A percentile compares a stretch with the other conserved stretches of the same genome.
Conservation (phyloP, 2,797 vertebrate species). For the Clarias platycephalus region DNA sequence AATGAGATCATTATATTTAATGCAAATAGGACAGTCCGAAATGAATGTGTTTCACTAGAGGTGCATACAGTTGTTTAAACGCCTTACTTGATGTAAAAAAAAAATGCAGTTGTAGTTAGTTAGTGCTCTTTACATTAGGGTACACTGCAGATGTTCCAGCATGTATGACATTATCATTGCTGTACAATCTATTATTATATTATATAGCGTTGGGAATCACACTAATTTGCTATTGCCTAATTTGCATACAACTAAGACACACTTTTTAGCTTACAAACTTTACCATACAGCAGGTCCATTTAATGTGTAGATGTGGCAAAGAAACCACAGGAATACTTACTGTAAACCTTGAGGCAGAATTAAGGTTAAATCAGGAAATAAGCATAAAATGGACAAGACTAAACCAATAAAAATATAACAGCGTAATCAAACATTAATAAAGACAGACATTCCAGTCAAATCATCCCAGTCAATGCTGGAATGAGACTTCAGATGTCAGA, state of each 20-base stretch:
- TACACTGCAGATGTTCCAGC: neutral
- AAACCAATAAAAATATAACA: neutral
- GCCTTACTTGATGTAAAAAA: neutral
- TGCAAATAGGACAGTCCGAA: neutral
- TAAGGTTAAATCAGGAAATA: neutral
- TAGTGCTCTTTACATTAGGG: neutral
- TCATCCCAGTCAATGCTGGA: neutral
- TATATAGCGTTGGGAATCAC: neutral
- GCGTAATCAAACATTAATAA: neutral
- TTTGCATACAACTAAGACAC: neutral
- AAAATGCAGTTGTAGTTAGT: neutral
- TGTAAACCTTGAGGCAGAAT: neutral
- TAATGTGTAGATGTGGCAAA: neutral
- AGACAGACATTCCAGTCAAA: neutral
- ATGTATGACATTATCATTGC: neutral
- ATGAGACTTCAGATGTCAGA: neutral
- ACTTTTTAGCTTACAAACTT: neutral
- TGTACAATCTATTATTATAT: neutral
- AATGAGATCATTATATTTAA: neutral
- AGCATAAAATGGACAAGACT: neutral
- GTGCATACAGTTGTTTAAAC: slow-evolving; percentile 12
- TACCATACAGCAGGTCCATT: neutral
- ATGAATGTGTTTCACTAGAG: slow-evolving; percentile 10
- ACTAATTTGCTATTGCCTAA: neutral
- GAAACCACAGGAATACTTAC: neutral